These are phyloP conservation scores for Gryllus bimaculatus DNA, from an alignment of 1,140 invertebrate genomes.

Conservation along the genomic window DNA sequence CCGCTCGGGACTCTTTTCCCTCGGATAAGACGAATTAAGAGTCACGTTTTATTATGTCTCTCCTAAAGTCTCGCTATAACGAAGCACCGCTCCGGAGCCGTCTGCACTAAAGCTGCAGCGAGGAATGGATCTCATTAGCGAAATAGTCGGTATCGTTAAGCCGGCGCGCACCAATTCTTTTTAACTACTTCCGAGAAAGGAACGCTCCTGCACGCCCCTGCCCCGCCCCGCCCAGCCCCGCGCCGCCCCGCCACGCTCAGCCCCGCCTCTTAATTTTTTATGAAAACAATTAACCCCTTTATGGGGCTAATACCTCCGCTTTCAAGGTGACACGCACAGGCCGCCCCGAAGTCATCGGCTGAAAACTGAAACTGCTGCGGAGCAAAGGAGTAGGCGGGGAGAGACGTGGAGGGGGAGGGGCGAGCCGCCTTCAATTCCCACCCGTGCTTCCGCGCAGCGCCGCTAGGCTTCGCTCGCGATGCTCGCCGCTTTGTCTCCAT, in stretches of 20 bases:
- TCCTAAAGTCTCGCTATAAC: background rate
- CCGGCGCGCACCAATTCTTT: background rate
- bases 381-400: too few species aligned
- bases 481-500: too few species aligned
- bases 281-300: background rate
- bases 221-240: too few species aligned
- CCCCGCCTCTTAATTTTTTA: background rate
- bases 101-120: background rate
- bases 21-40: slow-evolving; percentile 4
- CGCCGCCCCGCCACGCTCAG: too few species aligned
- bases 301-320: background rate
- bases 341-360: background rate
- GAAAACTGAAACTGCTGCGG: background rate
- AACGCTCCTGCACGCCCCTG: too few species aligned
- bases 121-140: background rate
- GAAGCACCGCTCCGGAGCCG: background rate
- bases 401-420: too few species aligned
- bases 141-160: background rate
- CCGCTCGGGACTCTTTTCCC: background rate
- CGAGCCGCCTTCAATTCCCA: too few species aligned
- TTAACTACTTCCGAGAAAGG: background rate
- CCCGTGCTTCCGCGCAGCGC: too few species aligned
- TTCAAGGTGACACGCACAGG: background rate
- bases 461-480: too few species aligned
- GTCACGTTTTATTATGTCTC: background rate